Evolutionary conservation across 2,797 vertebrate genomes (phyloP).

Genomic region (Myripristis murdjan): DNA sequence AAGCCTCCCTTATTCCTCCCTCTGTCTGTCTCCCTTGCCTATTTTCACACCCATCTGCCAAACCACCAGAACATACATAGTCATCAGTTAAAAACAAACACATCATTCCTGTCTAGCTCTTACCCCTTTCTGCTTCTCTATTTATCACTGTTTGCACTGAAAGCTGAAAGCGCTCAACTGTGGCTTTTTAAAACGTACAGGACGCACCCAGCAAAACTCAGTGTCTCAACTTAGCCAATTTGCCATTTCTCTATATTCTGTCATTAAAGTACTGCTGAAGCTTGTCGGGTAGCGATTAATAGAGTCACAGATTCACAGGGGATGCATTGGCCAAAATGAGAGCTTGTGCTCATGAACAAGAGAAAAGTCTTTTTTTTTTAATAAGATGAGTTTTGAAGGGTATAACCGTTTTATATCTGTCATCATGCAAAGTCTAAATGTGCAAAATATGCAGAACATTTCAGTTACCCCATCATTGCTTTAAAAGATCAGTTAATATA

Average conservation of each 20-base stretch:
- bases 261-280: no score
- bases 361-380: no score
- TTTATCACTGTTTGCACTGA: conserved; percentile 31
- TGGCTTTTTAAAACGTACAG: conserved; percentile 29
- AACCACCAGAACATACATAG: conserved; percentile 40
- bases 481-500: no score
- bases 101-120: conserved; percentile 39
- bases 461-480: no score
- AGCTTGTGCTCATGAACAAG: no score
- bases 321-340: no score
- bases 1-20: conserved; percentile 34
- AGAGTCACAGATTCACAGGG: no score
- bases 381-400: no score
- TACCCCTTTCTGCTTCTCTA: conserved; percentile 6
- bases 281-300: no score
- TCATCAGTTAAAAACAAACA: conserved; percentile 39
- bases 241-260: conserved; percentile 7
- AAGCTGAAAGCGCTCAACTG: conserved; percentile 39
- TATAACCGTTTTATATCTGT: no score
- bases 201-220: background rate
- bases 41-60: conserved; percentile 51
- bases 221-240: conserved; percentile 13
- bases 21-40: background rate
- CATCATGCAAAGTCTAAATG: no score
- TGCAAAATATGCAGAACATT: no score